Evolutionary conservation across 2,888 invertebrate genomes (phyloP).

Genomic region (Stenodema calcarata): DNA sequence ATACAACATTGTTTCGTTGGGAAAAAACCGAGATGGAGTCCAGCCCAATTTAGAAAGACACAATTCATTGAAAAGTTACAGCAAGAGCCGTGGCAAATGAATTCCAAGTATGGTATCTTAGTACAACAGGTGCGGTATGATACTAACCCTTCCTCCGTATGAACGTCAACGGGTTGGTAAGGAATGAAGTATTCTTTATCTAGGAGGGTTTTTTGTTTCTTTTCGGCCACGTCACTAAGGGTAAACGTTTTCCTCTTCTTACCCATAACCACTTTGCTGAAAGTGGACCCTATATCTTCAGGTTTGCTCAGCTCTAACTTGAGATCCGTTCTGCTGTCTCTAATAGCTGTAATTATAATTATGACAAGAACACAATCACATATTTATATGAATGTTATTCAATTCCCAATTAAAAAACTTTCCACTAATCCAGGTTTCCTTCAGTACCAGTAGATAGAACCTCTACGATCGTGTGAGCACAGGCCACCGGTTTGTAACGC

Average conservation of each 20-base stretch:
- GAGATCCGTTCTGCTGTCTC: slow-evolving; percentile 58
- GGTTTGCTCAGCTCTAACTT: slow-evolving; percentile 55
- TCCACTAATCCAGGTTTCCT: no score
- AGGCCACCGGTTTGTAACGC: no score
- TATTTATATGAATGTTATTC: neutral
- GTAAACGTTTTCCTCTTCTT: slow-evolving; percentile 52
- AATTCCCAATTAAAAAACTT: no score
- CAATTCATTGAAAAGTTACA: neutral
- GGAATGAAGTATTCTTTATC: slow-evolving; percentile 88
- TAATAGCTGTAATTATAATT: slow-evolving; percentile 28
- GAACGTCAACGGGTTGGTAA: slow-evolving; percentile 82
- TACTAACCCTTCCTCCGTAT: slow-evolving; percentile 79
- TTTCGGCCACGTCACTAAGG: slow-evolving; percentile 7
- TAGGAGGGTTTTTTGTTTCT: slow-evolving; percentile 53
- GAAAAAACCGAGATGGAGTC: neutral
- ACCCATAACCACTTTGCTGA: slow-evolving; percentile 56
- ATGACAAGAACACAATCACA: neutral
- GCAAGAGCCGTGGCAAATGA: no score
- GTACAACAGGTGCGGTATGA: no score
- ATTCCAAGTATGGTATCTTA: no score
- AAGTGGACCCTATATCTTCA: slow-evolving; percentile 57
- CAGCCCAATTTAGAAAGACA: neutral
- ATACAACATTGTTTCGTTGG: no score
- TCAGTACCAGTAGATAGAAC: no score
- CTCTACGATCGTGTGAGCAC: no score